Base-by-base conservation (phyloP, 2,888 invertebrate species). In the Dynastes tityus region DNA sequence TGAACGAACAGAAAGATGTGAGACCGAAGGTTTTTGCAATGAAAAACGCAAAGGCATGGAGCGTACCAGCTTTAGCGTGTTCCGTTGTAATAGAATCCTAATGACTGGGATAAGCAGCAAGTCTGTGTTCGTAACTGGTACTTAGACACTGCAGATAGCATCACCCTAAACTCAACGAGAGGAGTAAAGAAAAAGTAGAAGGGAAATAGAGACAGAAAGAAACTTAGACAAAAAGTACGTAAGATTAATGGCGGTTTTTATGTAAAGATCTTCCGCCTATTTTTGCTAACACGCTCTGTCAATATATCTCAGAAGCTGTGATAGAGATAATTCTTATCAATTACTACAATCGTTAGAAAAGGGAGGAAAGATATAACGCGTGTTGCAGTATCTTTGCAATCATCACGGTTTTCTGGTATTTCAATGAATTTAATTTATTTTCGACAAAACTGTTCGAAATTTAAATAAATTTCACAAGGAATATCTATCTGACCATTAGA, bases 61-160 rank as follows among this genome's bases (percentile, higher is more conserved):
- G 40, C 61, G 73, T 74, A 74, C 32, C 73, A 61, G 61, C 73
- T 63, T 79, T 80, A 79, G 80, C 83, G 80, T 82, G 84, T 84
- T 82, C 80, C 76, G 81, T 80, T 80, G 82, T 84, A 84, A 84
- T 84, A 84, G 84, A 84, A 84, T 83, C 83, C 83, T 84, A 84
- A 84, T 83, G 84, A 83, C 80, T 82, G 80, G 81, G 81, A 81
- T 82, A 83, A 82, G 82, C 80, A 78, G 79, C 78, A 73, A 78
- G 80, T 79, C 61, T 45, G 79, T 76, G 81, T 78, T 81, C 67
- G 80, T 80, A 76, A 82, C 78, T 79, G 80, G 76, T 80, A 81
- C 80, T 82, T 80, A 80, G 80, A 79, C 73, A 49, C 78, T 78
- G 77, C 79, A 77, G 83, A 83, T 83, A 82, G 80, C 80, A 82